Base-by-base conservation (phyloP, 2,888 invertebrate species). In the Ochropacha duplaris region DNA sequence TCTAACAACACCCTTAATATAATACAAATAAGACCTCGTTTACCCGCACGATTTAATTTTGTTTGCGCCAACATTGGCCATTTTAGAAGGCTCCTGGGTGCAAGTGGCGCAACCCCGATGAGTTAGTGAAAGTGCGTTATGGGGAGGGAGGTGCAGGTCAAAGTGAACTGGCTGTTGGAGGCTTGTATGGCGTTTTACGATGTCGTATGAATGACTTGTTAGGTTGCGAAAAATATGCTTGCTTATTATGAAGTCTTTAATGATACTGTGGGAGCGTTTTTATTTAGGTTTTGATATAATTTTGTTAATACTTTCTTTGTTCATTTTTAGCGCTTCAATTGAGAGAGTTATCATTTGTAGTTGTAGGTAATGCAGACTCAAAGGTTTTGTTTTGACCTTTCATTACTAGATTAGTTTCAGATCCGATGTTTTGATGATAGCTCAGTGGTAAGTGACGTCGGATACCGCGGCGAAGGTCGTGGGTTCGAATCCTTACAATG, bases 131-230 rank as follows among this genome's bases (percentile, higher is more conserved):
- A 66, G 65, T 67, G 60, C 56, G 57, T 55, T 57, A 54, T 50
- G 22, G 54, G 62, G 57, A 57, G 50, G 54, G 64, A 56, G 59
- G 52, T 59, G 64, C 50, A 56, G 79, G 60, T 72, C 81, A 66
- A 50, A 31, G 28, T 57, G 55, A 44, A 54, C 54, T 78, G 76
- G 86, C 62, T 59, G 34, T 26, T 22, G n/a, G 26, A 54, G 49
- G 49, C 59, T 62, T 66, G 64, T 72, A 67, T 69, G 68, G 69
- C 62, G 64, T 71, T 79, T 78, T 68, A 74, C 70, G 75, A 74
- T 72, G 72, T 62, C 60, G 69, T 75, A 73, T 76, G 83, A 80
- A 71, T 79, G 82, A 76, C 66, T 67, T 49, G 68, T 74, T 51
- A 55, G 49, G 59, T 78, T 83, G 79, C 76, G 74, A 83, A 83